Evolutionary conservation across 2,888 invertebrate genomes (phyloP), one percentile per base, ranked within the genome.

Genomic region (Archaeoteleia sp.): DNA sequence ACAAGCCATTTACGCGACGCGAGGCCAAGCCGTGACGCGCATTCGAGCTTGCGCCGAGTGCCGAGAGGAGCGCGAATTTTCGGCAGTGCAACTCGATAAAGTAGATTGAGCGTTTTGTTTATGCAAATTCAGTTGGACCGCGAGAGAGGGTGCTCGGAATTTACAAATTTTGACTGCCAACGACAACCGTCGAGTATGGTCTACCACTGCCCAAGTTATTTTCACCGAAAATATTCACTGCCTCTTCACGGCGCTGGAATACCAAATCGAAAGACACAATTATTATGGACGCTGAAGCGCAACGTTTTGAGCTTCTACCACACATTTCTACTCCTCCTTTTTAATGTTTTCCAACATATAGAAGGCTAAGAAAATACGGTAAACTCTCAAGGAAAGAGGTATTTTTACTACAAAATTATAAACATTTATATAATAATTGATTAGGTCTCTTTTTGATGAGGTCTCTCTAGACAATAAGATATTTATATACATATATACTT

Each of bases 91-190:
- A 76, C 72, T 72, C 72, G 77, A 78, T 78, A 76, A 79, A 78
- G 72, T 69, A 72, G 72, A 78, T 78, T 75, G 75, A 73, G 70
- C 74, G 68, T 77, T 78, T 79, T 78, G 75, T 78, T 78, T 77
- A 76, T 77, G 78, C 70, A 75, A 78, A 81, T 80, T 67, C 61
- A 48, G 17, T 15, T 20, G 39, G 42, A 14, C 55, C 43, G 49
- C 42, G 55, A 25, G 48, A 46, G 54, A 30, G 13, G 29, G 14
- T 53, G 53, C 30, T 30, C 23, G 39, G 55, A 60, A 61, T 67
- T 60, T 55, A 45, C 49, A 67, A 54, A 67, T 61, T 65, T 48
- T 34, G 46, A 23, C 23, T 20, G 40, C 20, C 39, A 39, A 20
- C 20, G 37, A 37, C 37, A 37, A 12, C 48, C 27, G 9, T 43